Evolutionary conservation across 2,797 vertebrate species (phyloP), one percentile per base, ranked within the genome.

Genomic region (Anabacerthia variegaticeps): DNA sequence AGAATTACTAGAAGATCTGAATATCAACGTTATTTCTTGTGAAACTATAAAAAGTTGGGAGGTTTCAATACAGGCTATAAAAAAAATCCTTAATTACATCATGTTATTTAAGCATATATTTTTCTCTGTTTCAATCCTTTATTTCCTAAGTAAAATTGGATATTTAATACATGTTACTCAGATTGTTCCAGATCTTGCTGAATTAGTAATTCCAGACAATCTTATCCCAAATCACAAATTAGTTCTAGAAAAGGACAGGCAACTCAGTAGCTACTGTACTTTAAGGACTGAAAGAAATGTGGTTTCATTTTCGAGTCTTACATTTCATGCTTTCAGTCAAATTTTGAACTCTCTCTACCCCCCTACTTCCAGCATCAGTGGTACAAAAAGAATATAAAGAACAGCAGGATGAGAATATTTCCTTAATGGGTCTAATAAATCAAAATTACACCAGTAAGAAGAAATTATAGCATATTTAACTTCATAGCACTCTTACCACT

Each of bases 341-440:
- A 84, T 95, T 94, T 79, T 93, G 86, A 97, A 67, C 63, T 66
- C 8, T 27, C 7, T 44, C 76, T 71, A 72, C 37, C 36, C 37
- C 36, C 96, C 86, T 85, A 37, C 26, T 92, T 94, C 72, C 54
- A 66, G 11, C 88, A 68, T 44, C 22, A 55, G 59, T 10, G 59
- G 46, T 58, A 93, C 27, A 93, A 96, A 97, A 97, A 71, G 51
- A 85, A 88, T 32, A 69, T 68, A 85, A 92, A 65, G 66, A 90
- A 88, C 28, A 85, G 83, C 86, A 43, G 83, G 95, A 95, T 13
- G 93, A 71, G 81, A 96, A 95, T 86, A 68, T 90, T 55, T 95
- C 90, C 55, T 97, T 97, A 97, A 97, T 94, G 94, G 73, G 18
- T 68, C 30, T 87, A 95, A 97, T 96, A 94, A 97, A 96, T 97